phyloP scores from a whole-genome alignment of 2,113 vertebrate species.

The Toxostoma redivivum region DNA sequence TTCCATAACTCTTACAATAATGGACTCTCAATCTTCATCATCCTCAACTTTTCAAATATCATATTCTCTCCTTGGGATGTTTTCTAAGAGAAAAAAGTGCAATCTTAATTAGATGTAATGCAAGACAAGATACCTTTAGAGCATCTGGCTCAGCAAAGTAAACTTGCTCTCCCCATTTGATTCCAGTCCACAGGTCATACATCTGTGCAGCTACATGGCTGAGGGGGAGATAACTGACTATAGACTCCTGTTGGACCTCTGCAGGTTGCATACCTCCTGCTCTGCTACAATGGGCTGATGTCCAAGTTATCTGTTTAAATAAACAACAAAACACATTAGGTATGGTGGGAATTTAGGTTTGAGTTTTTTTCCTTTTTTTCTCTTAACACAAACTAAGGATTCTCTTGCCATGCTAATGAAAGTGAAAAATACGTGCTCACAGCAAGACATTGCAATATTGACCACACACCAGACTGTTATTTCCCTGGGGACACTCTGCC shows the following conservation, averaged over 20 bases:
- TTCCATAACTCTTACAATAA: not conserved
- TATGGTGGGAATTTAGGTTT: not conserved
- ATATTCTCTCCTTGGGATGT: not conserved
- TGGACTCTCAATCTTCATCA: not conserved
- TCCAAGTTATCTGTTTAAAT: constrained; percentile 86
- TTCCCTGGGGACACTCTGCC: not conserved
- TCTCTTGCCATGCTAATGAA: not conserved
- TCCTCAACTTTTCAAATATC: not conserved
- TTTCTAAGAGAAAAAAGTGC: not conserved
- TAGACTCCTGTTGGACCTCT: constrained; percentile 80
- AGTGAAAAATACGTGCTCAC: not conserved
- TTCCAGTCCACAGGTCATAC: constrained; percentile 87
- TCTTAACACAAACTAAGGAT: not conserved
- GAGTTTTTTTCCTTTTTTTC: accelerated
- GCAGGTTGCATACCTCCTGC: constrained; percentile 80
- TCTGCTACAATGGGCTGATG: constrained; percentile 75
- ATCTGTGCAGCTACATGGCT: constrained; percentile 90
- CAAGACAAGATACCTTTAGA: constrained; percentile 78
- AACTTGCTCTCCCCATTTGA: constrained; percentile 85
- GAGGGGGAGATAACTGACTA: constrained; percentile 88
- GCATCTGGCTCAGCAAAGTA: constrained; percentile 88
- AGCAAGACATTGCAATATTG: not conserved
- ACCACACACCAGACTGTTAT: not conserved
- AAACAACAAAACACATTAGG: not conserved
- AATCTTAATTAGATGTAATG: not conserved